Base-by-base conservation (phyloP, 2,888 invertebrate species). In the Latrodectus hesperus region DNA sequence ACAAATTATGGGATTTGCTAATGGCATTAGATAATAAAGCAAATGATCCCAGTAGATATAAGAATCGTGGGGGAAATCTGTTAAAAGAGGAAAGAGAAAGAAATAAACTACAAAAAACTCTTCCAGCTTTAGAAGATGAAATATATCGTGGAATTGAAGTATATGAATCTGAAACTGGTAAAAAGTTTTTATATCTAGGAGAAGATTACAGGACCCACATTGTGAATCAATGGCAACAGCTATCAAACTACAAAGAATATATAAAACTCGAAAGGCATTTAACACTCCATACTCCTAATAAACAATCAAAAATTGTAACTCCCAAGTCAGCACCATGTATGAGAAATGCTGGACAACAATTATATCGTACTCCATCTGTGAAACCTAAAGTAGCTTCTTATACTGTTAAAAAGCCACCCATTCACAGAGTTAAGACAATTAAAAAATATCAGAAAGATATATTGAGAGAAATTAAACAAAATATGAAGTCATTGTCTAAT, bases 11-110 rank as follows among this genome's bases (percentile, higher is more conserved):
- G 95, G 93, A 94, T 38, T 95, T 96, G 91, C 95, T 96, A 94
- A 93, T 94, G 1, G 95, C 95, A 88, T 92, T 97, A 73, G 96
- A 97, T 91, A 94, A 94, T 26, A 94, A 95, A 78, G 95, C 96
- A 0, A 94, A 94, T n/a, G 96, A 96, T 91, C 96, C 96, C 0
- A 95, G 95, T 90, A 94, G 98, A 76, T 96, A 95, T 91, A 95
- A 96, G 90, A 97, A 98, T 92, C 94, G 98, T 64, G 97, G 98
- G 0, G 97, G 98, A 0, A 95, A 96, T 90, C 93, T 98, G 9
- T 93, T 98, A 2, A 94, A 94, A 79, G 98, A 98, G 91, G 98
- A 98, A 92, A 96, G 95, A 90, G 96, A 96, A 91, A 93, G 97
- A n/a, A 97, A 96, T 91, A 93, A 94, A 12, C 94, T 97, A 12